These are phyloP conservation scores for Orientallactaga sibirica DNA, from an alignment of 2,797 vertebrate genomes.

Conservation along the genomic window DNA sequence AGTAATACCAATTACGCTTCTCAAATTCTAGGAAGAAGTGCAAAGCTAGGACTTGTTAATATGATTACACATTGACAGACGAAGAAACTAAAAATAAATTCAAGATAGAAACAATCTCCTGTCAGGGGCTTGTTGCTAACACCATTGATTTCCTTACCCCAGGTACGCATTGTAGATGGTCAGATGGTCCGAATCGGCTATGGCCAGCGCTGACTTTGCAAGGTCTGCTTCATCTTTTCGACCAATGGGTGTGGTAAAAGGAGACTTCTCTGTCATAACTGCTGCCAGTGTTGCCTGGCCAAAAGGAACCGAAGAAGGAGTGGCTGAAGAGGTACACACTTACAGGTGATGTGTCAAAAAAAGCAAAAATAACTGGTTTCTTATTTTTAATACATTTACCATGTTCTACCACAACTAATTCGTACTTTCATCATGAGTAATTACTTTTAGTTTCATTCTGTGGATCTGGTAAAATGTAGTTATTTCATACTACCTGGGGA, in stretches of 20 bases:
- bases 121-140: conserved; percentile 1
- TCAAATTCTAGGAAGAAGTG: conserved; percentile 43
- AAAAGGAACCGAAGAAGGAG: conserved; percentile 70
- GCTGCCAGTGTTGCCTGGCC: conserved; percentile 96
- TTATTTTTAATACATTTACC: conserved; percentile 16
- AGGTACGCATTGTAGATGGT: conserved; percentile 96
- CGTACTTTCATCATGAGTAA: not conserved
- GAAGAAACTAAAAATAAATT: conserved; percentile 32
- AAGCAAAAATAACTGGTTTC: conserved; percentile 26
- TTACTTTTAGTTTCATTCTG: not conserved
- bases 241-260: conserved; percentile 96
- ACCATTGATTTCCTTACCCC: conserved; percentile 89
- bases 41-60: conserved; percentile 33
- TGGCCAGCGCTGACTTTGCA: conserved; percentile 93
- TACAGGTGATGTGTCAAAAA: conserved; percentile 4
- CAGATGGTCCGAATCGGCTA: conserved; percentile 96
- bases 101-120: not conserved
- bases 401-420: not conserved
- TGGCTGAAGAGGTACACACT: conserved; percentile 4
- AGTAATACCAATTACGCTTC: not conserved
- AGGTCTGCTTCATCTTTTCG: conserved; percentile 97
- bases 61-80: conserved; percentile 25
- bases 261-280: conserved; percentile 98
- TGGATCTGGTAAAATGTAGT: not conserved
- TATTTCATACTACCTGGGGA: conserved; percentile 21